These are phyloP conservation scores for Lates calcarifer DNA, from an alignment of 2,113 vertebrate genomes.

Conservation along the genomic window DNA sequence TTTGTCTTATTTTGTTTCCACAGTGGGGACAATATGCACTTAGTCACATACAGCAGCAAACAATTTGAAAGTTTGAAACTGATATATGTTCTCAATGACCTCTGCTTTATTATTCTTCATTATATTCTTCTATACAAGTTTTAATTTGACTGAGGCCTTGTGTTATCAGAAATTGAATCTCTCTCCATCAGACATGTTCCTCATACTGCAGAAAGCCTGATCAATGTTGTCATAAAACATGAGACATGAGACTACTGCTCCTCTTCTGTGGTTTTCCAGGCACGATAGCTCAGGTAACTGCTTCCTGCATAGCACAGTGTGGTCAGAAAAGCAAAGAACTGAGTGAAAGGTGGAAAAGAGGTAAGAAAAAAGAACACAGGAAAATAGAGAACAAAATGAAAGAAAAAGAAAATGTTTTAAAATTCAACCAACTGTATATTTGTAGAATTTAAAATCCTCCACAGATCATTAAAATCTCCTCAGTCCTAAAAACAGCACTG, in stretches of 20 bases:
- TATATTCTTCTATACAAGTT: too few species aligned
- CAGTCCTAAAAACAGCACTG: too few species aligned
- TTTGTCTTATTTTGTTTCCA: too few species aligned
- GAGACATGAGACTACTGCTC: constrained; percentile 59
- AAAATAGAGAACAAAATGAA: background rate
- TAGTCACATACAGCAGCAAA: too few species aligned
- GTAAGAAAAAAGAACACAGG: constrained; percentile 2
- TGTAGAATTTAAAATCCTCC: too few species aligned
- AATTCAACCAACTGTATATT: too few species aligned
- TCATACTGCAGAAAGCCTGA: background rate
- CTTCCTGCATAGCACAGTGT: constrained; percentile 91
- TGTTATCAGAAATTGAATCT: background rate
- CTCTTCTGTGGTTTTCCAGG: constrained; percentile 86
- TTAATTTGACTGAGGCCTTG: too few species aligned
- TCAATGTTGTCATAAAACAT: background rate
- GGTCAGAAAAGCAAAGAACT: constrained; percentile 94
- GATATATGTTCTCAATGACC: too few species aligned
- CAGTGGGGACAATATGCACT: too few species aligned
- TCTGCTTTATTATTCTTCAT: too few species aligned
- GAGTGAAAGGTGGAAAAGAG: constrained; percentile 5
- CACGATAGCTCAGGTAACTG: constrained; percentile 89
- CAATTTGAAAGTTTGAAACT: too few species aligned
- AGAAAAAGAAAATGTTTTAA: background rate
- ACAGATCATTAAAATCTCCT: too few species aligned
- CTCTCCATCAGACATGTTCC: background rate